phyloP scores from a whole-genome alignment of 1,140 invertebrate species.

The Hycleus phaleratus region DNA sequence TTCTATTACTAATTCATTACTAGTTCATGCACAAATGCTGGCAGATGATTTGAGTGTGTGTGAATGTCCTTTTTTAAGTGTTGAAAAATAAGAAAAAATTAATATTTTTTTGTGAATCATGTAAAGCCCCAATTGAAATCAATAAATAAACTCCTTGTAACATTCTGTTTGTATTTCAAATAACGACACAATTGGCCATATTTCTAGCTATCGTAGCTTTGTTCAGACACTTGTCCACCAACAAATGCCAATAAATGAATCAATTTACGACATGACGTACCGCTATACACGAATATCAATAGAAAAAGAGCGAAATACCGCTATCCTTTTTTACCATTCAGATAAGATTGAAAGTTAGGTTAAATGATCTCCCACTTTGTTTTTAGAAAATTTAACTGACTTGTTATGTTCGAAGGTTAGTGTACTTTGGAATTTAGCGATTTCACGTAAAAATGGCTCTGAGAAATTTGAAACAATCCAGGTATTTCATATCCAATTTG shows the following conservation, averaged over 20 bases:
- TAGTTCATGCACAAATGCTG: conserved; percentile 3
- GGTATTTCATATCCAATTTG: background rate
- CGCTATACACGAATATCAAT: too few species aligned
- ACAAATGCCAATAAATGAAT: too few species aligned
- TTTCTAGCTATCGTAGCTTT: too few species aligned
- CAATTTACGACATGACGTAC: too few species aligned
- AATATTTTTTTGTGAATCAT: conserved; percentile 10
- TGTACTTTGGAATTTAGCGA: background rate
- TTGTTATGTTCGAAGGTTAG: background rate
- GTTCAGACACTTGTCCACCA: too few species aligned
- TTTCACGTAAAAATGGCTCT: background rate
- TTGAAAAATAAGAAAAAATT: conserved; percentile 3
- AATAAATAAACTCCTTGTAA: conserved; percentile 9
- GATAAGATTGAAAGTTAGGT: too few species aligned
- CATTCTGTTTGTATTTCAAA: background rate
- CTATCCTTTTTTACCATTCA: too few species aligned
- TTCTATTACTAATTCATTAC: conserved; percentile 1
- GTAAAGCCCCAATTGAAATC: conserved; percentile 6
- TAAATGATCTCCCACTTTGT: too few species aligned
- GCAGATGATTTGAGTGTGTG: conserved; percentile 6
- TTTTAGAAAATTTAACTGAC: background rate
- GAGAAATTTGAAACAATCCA: background rate
- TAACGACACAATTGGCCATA: too few species aligned
- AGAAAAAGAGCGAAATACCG: too few species aligned
- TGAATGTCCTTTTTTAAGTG: conserved; percentile 9